A percentile compares a stretch with the other conserved stretches of the same genome.
These are phyloP conservation scores for Lutjanus argentimaculatus DNA, from an alignment of 2,797 vertebrate species.

Conservation along the genomic window DNA sequence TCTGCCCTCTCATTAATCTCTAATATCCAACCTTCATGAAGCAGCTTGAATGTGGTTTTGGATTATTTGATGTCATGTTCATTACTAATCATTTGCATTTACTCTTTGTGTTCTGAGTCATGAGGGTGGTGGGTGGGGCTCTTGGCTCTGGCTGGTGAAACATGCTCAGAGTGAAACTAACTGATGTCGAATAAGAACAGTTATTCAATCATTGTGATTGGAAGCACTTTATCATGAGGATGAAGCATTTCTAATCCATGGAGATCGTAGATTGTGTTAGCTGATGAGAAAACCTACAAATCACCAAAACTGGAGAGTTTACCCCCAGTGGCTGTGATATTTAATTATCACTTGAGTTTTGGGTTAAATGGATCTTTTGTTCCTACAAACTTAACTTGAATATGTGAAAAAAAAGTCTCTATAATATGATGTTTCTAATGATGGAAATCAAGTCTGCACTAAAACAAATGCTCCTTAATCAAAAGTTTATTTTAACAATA, in stretches of 20 bases:
- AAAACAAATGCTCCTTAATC: not conserved
- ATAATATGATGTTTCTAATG: not conserved
- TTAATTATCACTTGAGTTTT: not conserved
- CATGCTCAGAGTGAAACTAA: not conserved
- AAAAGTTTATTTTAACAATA: not conserved
- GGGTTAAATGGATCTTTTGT: not conserved
- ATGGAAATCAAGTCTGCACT: not conserved
- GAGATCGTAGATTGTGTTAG: not conserved
- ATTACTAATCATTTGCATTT: not conserved
- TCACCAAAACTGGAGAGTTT: not conserved
- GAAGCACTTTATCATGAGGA: not conserved
- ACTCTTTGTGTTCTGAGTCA: not conserved
- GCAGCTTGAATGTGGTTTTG: not conserved
- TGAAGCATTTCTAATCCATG: not conserved
- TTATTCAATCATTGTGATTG: not conserved
- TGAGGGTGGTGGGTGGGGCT: not conserved
- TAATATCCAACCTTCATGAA: conserved; percentile 9
- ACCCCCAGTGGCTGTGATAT: too few relatives aligned
- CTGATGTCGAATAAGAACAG: not conserved
- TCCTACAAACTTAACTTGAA: not conserved
- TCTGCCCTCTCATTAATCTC: not conserved
- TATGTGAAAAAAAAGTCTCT: not conserved
- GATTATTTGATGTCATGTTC: not conserved
- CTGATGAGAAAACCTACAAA: not conserved
- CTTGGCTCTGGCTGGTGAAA: not conserved